phyloP scores from a whole-genome alignment of 2,113 vertebrate species.

The Amblyornis subalaris region DNA sequence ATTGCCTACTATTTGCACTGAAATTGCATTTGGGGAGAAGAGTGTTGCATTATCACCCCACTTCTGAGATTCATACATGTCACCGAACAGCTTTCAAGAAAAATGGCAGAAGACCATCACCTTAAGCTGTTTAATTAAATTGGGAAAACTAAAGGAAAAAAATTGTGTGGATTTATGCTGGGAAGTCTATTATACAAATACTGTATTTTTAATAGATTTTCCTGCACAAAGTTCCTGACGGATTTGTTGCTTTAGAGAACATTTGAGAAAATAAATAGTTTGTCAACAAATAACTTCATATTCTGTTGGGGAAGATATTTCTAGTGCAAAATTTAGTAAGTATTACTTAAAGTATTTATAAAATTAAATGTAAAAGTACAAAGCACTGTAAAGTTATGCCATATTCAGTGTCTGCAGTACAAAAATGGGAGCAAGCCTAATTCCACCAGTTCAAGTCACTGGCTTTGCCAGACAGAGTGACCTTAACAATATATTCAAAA shows the following conservation, averaged over 20 bases:
- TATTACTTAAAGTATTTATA: not conserved
- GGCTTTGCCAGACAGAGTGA: not conserved
- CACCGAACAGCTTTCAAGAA: not conserved
- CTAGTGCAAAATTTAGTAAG: not conserved
- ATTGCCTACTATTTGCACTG: not conserved
- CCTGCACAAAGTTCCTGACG: not conserved
- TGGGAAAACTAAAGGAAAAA: not conserved
- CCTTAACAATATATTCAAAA: not conserved
- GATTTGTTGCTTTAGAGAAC: not conserved
- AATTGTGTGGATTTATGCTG: not conserved
- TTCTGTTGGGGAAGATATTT: not conserved
- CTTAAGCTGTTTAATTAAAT: not conserved
- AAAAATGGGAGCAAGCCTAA: not conserved
- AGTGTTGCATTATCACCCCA: not conserved
- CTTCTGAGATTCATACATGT: not conserved
- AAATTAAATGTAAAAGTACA: not conserved
- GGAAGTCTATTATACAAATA: not conserved
- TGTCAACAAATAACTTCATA: not conserved
- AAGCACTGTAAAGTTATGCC: accelerated
- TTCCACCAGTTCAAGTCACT: not conserved
- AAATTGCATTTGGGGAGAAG: not conserved
- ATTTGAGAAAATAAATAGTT: not conserved
- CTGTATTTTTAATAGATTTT: not conserved
- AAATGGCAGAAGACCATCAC: not conserved
- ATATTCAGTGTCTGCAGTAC: not conserved